Percentiles rank a stretch among this genome's conserved stretches.
These are phyloP conservation scores for Ischnus inquisitorius DNA, from an alignment of 2,888 invertebrate genomes.

Conservation along the genomic window DNA sequence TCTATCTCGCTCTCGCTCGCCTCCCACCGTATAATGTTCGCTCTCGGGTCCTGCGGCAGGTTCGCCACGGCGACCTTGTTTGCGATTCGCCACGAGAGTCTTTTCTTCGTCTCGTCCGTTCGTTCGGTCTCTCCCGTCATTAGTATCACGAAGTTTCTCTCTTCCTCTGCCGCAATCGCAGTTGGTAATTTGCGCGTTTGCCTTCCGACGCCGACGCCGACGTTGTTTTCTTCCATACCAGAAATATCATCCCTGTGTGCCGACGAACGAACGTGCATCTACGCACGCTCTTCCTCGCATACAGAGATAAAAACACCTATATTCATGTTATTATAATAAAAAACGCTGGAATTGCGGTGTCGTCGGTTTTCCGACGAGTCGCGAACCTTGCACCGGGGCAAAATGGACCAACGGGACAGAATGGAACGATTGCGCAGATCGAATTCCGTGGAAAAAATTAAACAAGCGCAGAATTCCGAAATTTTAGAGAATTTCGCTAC, in stretches of 20 bases:
- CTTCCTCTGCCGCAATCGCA: constrained; percentile 73
- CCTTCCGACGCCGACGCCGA: constrained; percentile 69
- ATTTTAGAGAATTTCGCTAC: too few species aligned
- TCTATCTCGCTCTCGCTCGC: constrained; percentile 32
- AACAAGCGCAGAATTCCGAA: too few species aligned
- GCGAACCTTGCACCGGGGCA: background rate
- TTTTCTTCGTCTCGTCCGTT: constrained; percentile 58
- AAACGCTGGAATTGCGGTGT: constrained; percentile 19
- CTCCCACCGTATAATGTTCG: constrained; percentile 46
- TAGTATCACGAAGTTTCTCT: constrained; percentile 75
- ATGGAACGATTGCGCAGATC: too few species aligned
- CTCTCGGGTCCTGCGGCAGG: constrained; percentile 25
- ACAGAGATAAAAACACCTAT: constrained; percentile 17
- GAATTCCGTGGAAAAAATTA: too few species aligned
- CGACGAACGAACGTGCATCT: background rate
- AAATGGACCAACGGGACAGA: too few species aligned
- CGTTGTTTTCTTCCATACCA: constrained; percentile 5
- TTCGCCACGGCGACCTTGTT: constrained; percentile 76
- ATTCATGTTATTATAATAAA: background rate
- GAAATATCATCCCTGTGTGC: background rate
- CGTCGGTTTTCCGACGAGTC: constrained; percentile 28
- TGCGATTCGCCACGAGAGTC: constrained; percentile 74
- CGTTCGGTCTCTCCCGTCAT: constrained; percentile 72
- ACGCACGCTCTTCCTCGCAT: background rate
- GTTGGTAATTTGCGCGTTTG: constrained; percentile 76